These are phyloP conservation scores for Lycophotia porphyrea DNA, from an alignment of 2,888 invertebrate genomes.

Conservation along the genomic window DNA sequence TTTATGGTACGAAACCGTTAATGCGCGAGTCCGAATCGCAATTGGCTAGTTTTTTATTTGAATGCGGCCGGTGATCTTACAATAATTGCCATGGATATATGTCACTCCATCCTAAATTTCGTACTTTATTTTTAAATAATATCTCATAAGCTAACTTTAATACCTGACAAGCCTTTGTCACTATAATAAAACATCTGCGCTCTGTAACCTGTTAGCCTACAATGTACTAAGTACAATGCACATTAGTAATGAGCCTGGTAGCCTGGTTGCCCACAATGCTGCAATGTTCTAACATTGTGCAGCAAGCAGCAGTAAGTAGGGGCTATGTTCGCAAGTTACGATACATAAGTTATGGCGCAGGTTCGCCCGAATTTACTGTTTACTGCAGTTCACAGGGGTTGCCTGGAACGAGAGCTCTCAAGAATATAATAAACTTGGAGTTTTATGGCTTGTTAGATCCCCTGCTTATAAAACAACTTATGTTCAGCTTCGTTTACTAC, in stretches of 20 bases:
- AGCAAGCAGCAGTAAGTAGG: not conserved
- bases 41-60: not conserved
- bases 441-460: not conserved
- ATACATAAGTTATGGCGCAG: constrained; percentile 24
- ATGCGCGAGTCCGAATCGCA: too few relatives aligned
- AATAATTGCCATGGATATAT: not conserved
- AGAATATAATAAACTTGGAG: not conserved
- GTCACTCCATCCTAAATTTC: not conserved
- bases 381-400: not conserved
- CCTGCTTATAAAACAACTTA: not conserved
- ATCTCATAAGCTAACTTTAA: not conserved
- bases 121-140: not conserved
- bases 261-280: not conserved
- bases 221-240: constrained; percentile 1
- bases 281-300: not conserved
- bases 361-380: not conserved
- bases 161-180: not conserved
- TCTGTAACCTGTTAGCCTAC: constrained; percentile 1
- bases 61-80: not conserved
- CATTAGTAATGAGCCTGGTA: not conserved
- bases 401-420: not conserved
- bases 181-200: not conserved
- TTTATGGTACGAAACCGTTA: too few relatives aligned
- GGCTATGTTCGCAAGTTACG: constrained; percentile 10
- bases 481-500: not conserved